Conservation (phyloP, 2,888 invertebrate genomes). For the Catocala sponsa region DNA sequence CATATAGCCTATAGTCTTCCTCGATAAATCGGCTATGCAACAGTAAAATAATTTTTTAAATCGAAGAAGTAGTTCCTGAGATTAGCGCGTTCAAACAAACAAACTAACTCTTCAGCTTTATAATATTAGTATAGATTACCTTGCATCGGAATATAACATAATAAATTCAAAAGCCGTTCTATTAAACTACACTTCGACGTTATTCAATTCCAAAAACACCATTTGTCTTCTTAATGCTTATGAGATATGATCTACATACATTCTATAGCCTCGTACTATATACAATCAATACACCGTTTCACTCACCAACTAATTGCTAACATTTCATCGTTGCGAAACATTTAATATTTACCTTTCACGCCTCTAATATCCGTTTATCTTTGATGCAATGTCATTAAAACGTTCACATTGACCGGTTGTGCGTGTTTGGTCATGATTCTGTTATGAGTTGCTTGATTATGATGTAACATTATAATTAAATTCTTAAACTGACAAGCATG, state of each 20-base stretch:
- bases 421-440: conserved; percentile 15
- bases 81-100: too few species aligned
- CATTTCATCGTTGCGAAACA: conserved; percentile 56
- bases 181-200: conserved; percentile 7
- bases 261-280: conserved; percentile 53
- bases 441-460: conserved; percentile 11
- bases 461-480: conserved; percentile 21
- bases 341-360: conserved; percentile 59
- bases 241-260: conserved; percentile 51
- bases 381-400: conserved; percentile 56
- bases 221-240: conserved; percentile 50
- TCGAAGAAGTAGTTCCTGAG: too few species aligned
- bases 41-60: too few species aligned
- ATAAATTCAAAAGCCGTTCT: conserved; percentile 8
- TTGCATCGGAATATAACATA: conserved; percentile 2
- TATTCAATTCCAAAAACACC: conserved; percentile 44
- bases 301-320: conserved; percentile 48
- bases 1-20: too few species aligned
- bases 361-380: conserved; percentile 53
- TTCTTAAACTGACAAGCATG: conserved; percentile 13
- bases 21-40: too few species aligned
- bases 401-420: conserved; percentile 24
- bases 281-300: conserved; percentile 52
- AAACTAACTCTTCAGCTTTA: too few species aligned
- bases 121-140: too few species aligned